phyloP scores from a whole-genome alignment of 2,888 invertebrate species.

The Lasius platythorax region DNA sequence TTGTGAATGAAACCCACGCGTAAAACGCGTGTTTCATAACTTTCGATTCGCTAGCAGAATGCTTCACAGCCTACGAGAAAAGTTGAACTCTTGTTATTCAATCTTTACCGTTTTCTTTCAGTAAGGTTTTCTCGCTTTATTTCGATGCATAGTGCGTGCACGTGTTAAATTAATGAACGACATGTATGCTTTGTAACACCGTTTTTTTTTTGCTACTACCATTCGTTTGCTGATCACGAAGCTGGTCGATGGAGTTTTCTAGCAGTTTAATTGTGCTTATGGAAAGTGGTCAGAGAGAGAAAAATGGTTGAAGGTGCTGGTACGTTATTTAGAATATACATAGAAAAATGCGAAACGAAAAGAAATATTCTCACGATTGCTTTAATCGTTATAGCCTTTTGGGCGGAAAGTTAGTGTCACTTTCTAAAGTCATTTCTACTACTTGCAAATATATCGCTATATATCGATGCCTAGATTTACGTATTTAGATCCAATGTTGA shows the following conservation, averaged over 20 bases:
- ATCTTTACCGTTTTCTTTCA: neutral
- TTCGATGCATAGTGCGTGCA: neutral
- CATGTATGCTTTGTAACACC: neutral
- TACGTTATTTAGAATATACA: neutral
- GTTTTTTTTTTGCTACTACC: neutral
- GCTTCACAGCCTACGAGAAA: constrained; percentile 39
- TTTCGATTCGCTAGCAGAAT: constrained; percentile 13
- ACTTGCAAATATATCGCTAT: neutral
- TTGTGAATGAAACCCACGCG: neutral
- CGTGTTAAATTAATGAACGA: neutral
- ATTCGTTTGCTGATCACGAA: neutral
- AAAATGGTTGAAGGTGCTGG: neutral
- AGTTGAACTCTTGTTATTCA: neutral
- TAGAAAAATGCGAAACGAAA: constrained; percentile 12
- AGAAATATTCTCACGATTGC: neutral
- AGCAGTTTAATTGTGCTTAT: neutral
- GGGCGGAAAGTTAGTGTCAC: neutral
- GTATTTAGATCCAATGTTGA: neutral
- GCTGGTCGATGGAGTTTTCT: neutral
- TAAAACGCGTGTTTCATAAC: neutral
- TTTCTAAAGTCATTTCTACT: neutral
- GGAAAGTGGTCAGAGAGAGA: neutral
- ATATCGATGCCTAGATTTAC: neutral
- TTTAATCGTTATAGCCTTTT: neutral
- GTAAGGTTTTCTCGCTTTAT: neutral